phyloP scores from a whole-genome alignment of 2,113 vertebrate species.

The Scolopax mira region DNA sequence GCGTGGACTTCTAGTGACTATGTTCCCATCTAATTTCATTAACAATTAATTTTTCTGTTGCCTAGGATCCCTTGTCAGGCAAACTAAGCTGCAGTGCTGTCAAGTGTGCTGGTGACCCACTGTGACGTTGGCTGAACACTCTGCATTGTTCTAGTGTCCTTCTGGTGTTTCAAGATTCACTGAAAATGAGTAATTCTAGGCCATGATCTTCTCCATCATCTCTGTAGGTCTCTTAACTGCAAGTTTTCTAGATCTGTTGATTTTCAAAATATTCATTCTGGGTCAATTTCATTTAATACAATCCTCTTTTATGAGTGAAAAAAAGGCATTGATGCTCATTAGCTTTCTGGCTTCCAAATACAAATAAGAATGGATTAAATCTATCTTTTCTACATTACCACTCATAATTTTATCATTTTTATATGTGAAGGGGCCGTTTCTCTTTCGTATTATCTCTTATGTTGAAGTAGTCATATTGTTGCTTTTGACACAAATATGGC shows the following conservation, averaged over 20 bases:
- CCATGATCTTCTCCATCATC: not conserved
- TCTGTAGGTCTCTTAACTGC: not conserved
- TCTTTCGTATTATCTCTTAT: not conserved
- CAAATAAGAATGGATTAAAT: not conserved
- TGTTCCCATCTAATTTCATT: not conserved
- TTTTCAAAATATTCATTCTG: not conserved
- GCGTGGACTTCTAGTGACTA: not conserved
- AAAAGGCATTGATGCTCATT: not conserved
- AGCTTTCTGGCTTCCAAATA: not conserved
- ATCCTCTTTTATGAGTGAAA: not conserved
- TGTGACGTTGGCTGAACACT: not conserved
- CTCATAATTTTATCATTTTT: not conserved
- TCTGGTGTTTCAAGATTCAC: not conserved
- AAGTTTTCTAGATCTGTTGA: not conserved
- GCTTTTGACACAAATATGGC: not conserved
- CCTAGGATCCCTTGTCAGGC: not conserved
- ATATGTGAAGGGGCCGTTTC: not conserved
- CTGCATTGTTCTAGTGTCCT: slow-evolving; percentile 6
- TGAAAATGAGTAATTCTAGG: not conserved
- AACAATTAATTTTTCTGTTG: not conserved
- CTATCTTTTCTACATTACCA: not conserved
- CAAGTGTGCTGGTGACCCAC: not conserved
- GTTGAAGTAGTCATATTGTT: not conserved
- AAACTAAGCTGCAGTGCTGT: not conserved
- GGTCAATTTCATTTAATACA: not conserved